Conservation (phyloP, 2,113 vertebrate genomes). For the Danionella cerebrum region DNA sequence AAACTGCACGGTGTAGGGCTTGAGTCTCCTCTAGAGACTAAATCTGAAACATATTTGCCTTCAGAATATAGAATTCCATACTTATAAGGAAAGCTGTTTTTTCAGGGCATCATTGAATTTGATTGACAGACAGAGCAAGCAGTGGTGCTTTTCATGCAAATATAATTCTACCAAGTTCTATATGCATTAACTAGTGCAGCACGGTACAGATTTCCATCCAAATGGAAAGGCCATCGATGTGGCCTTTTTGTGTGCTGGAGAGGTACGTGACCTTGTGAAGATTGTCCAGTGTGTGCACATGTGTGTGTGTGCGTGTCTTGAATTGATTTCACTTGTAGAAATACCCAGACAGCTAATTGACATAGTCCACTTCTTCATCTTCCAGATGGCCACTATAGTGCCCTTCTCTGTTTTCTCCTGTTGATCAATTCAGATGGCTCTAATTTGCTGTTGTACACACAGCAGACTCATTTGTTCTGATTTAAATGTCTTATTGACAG, state of each 20-base stretch:
- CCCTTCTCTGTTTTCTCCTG: constrained; percentile 7
- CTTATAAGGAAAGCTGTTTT: not conserved
- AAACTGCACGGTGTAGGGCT: not conserved
- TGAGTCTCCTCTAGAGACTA: not conserved
- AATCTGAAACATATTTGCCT: not conserved
- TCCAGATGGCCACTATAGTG: not conserved
- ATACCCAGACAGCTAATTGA: not conserved
- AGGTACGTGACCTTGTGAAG: not conserved
- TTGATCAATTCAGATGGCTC: constrained; percentile 27
- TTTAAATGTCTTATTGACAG: constrained; percentile 22
- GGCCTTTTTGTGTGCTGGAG: not conserved
- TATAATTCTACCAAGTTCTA: not conserved
- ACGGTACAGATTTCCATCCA: not conserved
- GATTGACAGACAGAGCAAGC: constrained; percentile 1
- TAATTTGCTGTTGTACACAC: constrained; percentile 16
- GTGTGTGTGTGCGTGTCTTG: not conserved
- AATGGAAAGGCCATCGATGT: not conserved
- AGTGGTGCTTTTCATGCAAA: not conserved
- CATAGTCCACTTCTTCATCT: constrained; percentile 4
- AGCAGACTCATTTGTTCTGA: constrained; percentile 37
- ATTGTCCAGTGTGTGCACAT: too few species aligned
- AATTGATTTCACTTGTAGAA: not conserved
- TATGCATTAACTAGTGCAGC: not conserved
- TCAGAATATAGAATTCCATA: not conserved
- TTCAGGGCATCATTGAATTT: not conserved